Conservation (phyloP, 1,140 invertebrate genomes). For the Drosophila malerkotliana region DNA sequence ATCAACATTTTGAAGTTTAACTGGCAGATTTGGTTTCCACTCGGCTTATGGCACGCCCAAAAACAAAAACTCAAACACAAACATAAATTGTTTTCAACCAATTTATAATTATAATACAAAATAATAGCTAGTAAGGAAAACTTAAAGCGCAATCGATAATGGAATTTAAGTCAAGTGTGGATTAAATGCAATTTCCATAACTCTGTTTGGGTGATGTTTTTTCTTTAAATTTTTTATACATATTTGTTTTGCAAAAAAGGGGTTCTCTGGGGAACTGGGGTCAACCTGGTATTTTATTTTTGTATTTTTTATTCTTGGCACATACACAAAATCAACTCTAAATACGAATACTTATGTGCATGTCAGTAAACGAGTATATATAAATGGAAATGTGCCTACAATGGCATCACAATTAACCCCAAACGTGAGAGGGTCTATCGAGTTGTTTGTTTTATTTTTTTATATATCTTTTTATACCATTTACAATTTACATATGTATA, state of each 20-base stretch:
- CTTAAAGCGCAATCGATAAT: slow-evolving; percentile 20
- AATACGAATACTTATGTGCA: slow-evolving; percentile 47
- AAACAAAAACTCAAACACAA: slow-evolving; percentile 48
- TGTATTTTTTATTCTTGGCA: slow-evolving; percentile 39
- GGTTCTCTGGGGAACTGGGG: slow-evolving; percentile 11
- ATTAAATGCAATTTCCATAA: slow-evolving; percentile 39
- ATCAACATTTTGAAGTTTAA: slow-evolving; percentile 50
- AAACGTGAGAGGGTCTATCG: slow-evolving; percentile 45
- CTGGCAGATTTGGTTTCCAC: slow-evolving; percentile 89
- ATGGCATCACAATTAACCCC: slow-evolving; percentile 61
- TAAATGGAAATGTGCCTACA: slow-evolving; percentile 11
- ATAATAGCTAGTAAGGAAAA: slow-evolving; percentile 17
- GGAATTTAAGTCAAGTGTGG: slow-evolving; percentile 25
- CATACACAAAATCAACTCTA: slow-evolving; percentile 50
- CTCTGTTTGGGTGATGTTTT: slow-evolving; percentile 11
- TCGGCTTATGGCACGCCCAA: slow-evolving; percentile 84
- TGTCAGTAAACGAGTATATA: slow-evolving; percentile 9
- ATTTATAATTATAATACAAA: slow-evolving; percentile 5
- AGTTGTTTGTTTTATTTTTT: slow-evolving; percentile 40
- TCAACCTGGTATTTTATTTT: slow-evolving; percentile 20
- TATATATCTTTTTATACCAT: slow-evolving; percentile 47
- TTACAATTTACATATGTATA: slow-evolving; percentile 63
- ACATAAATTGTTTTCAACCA: slow-evolving; percentile 13
- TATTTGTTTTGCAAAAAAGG: slow-evolving; percentile 17
- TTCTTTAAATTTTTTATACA: background rate